Conservation (phyloP, 2,113 vertebrate species). For the Prunella fulvescens region DNA sequence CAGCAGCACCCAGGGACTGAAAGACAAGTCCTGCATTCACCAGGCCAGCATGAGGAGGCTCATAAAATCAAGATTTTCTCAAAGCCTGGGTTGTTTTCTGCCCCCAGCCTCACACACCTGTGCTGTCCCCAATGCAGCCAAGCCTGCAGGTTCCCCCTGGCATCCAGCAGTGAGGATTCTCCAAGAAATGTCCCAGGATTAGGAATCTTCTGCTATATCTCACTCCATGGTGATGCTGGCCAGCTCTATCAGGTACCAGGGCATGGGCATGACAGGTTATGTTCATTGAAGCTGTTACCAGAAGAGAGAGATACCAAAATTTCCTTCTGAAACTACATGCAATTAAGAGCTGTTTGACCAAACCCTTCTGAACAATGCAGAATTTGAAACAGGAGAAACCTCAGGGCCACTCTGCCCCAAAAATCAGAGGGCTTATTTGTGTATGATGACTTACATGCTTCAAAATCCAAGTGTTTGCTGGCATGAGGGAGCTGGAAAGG, state of each 20-base stretch:
- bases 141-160: background rate
- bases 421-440: background rate
- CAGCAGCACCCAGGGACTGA: background rate
- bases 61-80: background rate
- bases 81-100: background rate
- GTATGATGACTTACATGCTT: too few species aligned
- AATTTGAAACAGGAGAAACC: background rate
- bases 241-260: background rate
- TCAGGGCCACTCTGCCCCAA: background rate
- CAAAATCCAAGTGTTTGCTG: background rate
- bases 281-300: background rate
- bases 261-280: background rate
- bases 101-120: background rate
- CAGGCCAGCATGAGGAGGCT: background rate
- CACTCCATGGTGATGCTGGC: background rate
- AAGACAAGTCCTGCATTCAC: background rate
- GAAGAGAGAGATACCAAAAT: background rate
- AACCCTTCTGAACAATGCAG: fast-evolving
- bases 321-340: background rate
- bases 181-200: background rate
- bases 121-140: background rate
- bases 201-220: fast-evolving
- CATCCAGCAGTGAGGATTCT: background rate
- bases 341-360: background rate
- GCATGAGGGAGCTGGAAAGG: background rate